These are phyloP conservation scores for Pseudonaja textilis DNA, from an alignment of 2,113 vertebrate species.

Conservation along the genomic window DNA sequence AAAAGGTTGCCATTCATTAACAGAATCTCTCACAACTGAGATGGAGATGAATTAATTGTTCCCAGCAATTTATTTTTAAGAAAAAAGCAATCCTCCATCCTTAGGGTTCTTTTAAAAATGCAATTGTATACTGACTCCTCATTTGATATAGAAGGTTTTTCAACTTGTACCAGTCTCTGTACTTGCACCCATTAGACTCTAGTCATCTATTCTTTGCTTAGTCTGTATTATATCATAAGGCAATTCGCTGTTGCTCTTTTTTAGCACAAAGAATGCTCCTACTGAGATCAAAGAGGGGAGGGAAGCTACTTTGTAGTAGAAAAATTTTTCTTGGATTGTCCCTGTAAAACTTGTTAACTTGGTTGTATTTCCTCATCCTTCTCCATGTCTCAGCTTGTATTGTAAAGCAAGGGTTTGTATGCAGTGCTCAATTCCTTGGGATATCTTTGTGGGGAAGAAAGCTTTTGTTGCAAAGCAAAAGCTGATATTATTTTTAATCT, in stretches of 20 bases:
- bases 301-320: not conserved
- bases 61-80: not conserved
- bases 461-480: not conserved
- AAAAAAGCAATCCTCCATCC: not conserved
- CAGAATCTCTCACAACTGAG: not conserved
- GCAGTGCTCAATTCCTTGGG: not conserved
- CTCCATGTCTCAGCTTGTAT: fast-evolving
- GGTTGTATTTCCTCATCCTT: conserved; percentile 5
- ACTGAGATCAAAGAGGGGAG: not conserved
- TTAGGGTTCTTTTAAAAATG: not conserved
- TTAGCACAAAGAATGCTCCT: not conserved
- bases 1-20: not conserved
- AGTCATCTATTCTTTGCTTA: not conserved
- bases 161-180: not conserved
- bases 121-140: not conserved
- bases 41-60: not conserved
- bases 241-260: not conserved
- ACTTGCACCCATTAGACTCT: not conserved
- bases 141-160: not conserved
- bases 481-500: not conserved
- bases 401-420: not conserved
- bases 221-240: not conserved
- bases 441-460: fast-evolving
- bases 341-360: fast-evolving
- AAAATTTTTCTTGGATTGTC: not conserved